These are phyloP conservation scores for Halichoeres trimaculatus DNA, from an alignment of 2,113 vertebrate species.

Conservation along the genomic window DNA sequence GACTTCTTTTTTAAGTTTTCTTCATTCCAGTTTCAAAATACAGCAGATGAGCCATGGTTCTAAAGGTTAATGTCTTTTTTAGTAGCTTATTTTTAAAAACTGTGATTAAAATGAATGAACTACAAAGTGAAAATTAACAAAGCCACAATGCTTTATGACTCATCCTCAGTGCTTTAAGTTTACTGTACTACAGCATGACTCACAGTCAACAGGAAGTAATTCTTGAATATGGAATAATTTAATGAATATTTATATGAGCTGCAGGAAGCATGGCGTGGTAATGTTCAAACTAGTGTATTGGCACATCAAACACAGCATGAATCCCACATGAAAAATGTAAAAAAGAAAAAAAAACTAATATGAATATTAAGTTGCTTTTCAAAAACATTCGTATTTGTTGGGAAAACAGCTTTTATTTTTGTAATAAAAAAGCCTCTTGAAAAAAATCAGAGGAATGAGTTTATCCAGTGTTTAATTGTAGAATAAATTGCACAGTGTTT, in stretches of 20 bases:
- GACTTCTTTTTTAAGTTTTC: too few relatives aligned
- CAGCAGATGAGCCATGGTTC: too few relatives aligned
- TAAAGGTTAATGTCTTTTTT: too few relatives aligned
- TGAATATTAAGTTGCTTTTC: too few relatives aligned
- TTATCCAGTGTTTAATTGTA: constrained; percentile 38
- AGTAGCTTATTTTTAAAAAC: too few relatives aligned
- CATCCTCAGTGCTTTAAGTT: background rate
- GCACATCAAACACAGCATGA: constrained; percentile 46
- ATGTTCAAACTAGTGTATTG: constrained; percentile 26
- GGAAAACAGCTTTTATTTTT: constrained; percentile 30
- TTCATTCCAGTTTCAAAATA: too few relatives aligned
- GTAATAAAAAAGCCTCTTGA: constrained; percentile 26
- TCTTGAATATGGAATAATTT: background rate
- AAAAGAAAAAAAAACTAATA: too few relatives aligned
- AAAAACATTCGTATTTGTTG: constrained; percentile 2
- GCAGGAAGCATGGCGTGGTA: constrained; percentile 29
- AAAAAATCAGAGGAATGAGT: constrained; percentile 9
- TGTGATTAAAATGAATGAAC: too few relatives aligned
- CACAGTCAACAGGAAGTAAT: background rate
- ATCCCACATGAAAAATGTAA: background rate
- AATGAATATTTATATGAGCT: background rate
- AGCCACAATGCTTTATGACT: background rate
- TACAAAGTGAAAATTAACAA: background rate
- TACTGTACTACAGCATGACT: background rate
- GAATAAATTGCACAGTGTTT: constrained; percentile 15